Evolutionary conservation across 1,140 invertebrate species (phyloP).

Genomic region (Calliphora vicina): DNA sequence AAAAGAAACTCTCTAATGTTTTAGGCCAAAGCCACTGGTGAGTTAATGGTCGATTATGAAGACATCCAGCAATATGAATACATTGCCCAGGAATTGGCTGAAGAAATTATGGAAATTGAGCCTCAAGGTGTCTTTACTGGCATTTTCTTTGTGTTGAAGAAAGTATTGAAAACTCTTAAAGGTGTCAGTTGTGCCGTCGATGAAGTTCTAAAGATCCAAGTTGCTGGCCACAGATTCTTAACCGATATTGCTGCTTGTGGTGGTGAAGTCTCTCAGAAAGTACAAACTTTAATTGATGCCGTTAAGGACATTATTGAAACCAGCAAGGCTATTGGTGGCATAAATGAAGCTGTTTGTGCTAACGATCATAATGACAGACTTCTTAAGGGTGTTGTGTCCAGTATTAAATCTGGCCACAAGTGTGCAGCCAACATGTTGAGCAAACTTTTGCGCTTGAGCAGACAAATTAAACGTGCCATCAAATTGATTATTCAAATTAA

Average conservation of each 20-base stretch:
- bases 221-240: slow-evolving; percentile 42
- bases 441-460: neutral
- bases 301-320: slow-evolving; percentile 41
- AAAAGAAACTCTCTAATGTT: too few species aligned
- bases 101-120: slow-evolving; percentile 25
- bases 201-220: slow-evolving; percentile 40
- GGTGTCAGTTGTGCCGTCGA: slow-evolving; percentile 49
- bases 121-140: neutral
- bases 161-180: slow-evolving; percentile 39
- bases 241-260: slow-evolving; percentile 42
- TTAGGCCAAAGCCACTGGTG: slow-evolving; percentile 39
- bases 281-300: slow-evolving; percentile 40
- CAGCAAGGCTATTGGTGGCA: slow-evolving; percentile 41
- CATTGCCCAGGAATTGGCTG: slow-evolving; percentile 40
- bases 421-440: neutral
- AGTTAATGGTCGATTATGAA: slow-evolving; percentile 45
- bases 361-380: neutral
- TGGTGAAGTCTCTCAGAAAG: slow-evolving; percentile 42
- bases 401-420: neutral
- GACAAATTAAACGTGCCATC: slow-evolving; percentile 16
- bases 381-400: neutral
- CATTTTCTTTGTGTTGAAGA: slow-evolving; percentile 31
- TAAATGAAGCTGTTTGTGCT: slow-evolving; percentile 40
- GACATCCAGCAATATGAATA: slow-evolving; percentile 49
- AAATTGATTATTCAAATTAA: slow-evolving; percentile 8